Percentiles rank a stretch among this genome's conserved stretches.
Evolutionary conservation across 1,140 invertebrate species (phyloP).

Genomic region (Lordiphosa stackelbergi): DNA sequence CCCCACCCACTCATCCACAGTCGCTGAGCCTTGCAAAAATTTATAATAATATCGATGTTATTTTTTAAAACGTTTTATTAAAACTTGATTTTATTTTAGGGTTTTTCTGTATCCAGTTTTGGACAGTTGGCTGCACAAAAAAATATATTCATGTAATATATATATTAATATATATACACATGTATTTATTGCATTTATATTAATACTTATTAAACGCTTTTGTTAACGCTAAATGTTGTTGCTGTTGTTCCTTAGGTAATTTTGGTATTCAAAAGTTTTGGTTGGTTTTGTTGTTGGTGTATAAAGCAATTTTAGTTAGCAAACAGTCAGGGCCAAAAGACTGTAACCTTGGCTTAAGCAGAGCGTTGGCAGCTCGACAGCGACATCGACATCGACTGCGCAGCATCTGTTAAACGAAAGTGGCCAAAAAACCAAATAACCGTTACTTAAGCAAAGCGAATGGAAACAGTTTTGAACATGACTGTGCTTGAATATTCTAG

Average conservation of each 20-base stretch:
- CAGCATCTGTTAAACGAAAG: too few species aligned
- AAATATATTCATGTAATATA: constrained; percentile 22
- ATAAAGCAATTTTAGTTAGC: too few species aligned
- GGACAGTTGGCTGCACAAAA: constrained; percentile 56
- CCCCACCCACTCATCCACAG: too few species aligned
- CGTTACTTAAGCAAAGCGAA: too few species aligned
- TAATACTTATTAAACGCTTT: constrained; percentile 37
- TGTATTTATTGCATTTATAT: constrained; percentile 52
- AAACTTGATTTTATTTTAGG: constrained; percentile 42
- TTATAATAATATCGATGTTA: too few species aligned
- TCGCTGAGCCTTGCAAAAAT: too few species aligned
- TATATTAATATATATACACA: constrained; percentile 23
- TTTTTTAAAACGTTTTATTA: constrained; percentile 71
- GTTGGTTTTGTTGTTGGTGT: constrained; percentile 6
- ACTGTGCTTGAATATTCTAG: not conserved
- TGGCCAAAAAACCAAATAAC: too few species aligned
- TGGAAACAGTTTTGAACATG: not conserved
- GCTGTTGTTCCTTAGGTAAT: constrained; percentile 39
- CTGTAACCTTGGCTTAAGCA: too few species aligned
- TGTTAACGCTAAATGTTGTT: constrained; percentile 38
- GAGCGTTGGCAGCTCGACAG: too few species aligned
- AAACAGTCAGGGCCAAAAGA: too few species aligned
- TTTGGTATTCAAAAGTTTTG: constrained; percentile 40
- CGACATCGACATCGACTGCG: too few species aligned
- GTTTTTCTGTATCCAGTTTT: constrained; percentile 10